Evolutionary conservation across 2,113 vertebrate species (phyloP), one percentile per base, ranked within the genome.

Genomic region (Mionectes macconnelli): DNA sequence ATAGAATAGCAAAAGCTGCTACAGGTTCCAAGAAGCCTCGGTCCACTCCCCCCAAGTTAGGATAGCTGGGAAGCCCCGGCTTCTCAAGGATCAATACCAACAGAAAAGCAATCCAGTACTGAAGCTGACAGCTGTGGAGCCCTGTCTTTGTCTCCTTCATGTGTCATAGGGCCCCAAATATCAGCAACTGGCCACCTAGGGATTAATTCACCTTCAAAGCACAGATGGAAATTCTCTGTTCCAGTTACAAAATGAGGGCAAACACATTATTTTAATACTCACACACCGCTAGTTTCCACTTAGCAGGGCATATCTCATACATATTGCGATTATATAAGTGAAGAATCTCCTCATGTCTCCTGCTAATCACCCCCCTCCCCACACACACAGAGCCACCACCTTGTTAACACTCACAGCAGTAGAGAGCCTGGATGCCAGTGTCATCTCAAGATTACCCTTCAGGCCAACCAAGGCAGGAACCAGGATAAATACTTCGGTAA

Each of bases 401-500:
- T 23, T 16, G 31, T 52, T 82, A 81, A 84, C 50, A 97, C 98
- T 98, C 96, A 99, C 99, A 89, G 99, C 99, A 19, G 99, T 99
- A 10, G 99, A 99, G 27, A 99, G 98, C 91, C 99, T 98, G 8
- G 99, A 99, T 6, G 99, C 99, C 96, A 99, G 96, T 0, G 99
- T 99, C 99, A 99, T 99, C 96, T 99, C 99, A 83, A 99, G 98
- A 87, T 99, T 99, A 15, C 99, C 99, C 97, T 99, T 99, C 96
- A 99, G 98, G 42, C 99, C 99, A 94, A 99, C 98, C 63, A 99
- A 97, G 39, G 99, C 98, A 39, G 99, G 99, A 89, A 99, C 99
- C 97, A 99, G 93, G 35, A 99, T 99, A 73, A 99, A 97, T 76
- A 99, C 92, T 89, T 99, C 99, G 1, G 98, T 98, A 42, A 99